Conservation (phyloP, 64 coral and sea anemone genomes). For the Astreopora myriophthalma region DNA sequence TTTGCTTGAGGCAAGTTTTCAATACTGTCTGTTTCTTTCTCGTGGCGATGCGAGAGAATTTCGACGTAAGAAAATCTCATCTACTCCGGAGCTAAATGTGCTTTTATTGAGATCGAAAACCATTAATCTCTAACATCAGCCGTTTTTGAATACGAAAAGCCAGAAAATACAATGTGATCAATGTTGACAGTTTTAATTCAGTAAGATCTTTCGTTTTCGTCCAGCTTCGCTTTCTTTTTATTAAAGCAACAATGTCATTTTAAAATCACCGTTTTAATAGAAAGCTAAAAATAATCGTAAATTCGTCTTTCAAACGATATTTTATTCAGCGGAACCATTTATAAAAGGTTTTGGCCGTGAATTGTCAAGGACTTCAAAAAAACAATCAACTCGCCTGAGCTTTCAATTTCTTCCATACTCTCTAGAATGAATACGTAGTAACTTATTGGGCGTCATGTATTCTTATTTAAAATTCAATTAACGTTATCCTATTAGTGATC, state of each 20-base stretch:
- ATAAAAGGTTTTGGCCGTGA: neutral
- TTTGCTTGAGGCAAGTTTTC: neutral
- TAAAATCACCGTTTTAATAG: too few species aligned
- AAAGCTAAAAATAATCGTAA: too few species aligned
- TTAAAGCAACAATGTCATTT: too few species aligned
- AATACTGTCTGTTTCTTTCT: too few species aligned
- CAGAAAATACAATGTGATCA: too few species aligned
- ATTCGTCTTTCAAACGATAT: too few species aligned
- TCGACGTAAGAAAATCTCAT: too few species aligned
- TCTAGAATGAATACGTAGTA: neutral
- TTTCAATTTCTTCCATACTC: neutral
- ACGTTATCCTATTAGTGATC: neutral
- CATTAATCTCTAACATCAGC: neutral
- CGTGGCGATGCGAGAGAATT: too few species aligned
- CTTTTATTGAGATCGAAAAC: neutral
- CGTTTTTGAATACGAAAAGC: neutral
- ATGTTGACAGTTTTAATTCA: too few species aligned
- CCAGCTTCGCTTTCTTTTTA: too few species aligned
- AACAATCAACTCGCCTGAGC: neutral
- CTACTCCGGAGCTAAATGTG: neutral
- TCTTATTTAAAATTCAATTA: neutral
- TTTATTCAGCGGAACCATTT: too few species aligned
- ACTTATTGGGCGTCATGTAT: neutral
- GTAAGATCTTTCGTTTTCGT: too few species aligned
- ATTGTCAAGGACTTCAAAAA: neutral